Percentiles rank a stretch among this genome's conserved stretches.
phyloP scores from a whole-genome alignment of 2,888 invertebrate species.

The Drosophila setosimentum region DNA sequence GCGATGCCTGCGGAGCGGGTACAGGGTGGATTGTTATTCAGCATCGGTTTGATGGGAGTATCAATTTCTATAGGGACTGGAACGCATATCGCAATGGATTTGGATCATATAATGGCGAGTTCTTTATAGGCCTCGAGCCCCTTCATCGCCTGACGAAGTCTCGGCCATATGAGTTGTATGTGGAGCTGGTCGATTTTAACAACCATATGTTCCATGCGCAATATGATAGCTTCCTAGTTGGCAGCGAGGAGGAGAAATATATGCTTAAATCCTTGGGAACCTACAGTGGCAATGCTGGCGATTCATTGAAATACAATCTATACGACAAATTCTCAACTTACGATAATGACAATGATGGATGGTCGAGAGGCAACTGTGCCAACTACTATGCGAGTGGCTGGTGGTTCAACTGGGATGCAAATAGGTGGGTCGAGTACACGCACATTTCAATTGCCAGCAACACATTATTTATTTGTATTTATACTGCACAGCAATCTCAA shows the following conservation, averaged over 20 bases:
- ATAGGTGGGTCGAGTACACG: constrained; percentile 30
- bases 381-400: constrained; percentile 47
- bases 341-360: constrained; percentile 49
- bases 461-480: background rate
- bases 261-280: constrained; percentile 42
- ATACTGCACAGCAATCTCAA: constrained; percentile 47
- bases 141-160: constrained; percentile 47
- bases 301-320: constrained; percentile 46
- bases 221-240: constrained; percentile 48
- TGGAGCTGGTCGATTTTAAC: constrained; percentile 39
- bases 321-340: constrained; percentile 48
- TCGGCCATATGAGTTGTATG: constrained; percentile 43
- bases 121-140: constrained; percentile 49
- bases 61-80: constrained; percentile 49
- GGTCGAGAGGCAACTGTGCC: constrained; percentile 45
- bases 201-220: constrained; percentile 19
- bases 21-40: constrained; percentile 51
- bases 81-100: constrained; percentile 49
- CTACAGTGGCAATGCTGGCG: constrained; percentile 47
- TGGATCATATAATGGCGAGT: constrained; percentile 42
- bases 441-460: background rate
- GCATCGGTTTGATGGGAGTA: constrained; percentile 39
- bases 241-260: constrained; percentile 42
- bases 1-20: constrained; percentile 26
- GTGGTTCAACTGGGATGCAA: constrained; percentile 44